Percentiles rank a stretch among this genome's conserved stretches.
Conservation (phyloP, 2,888 invertebrate species). For the Sphaerophoria rueppellii region DNA sequence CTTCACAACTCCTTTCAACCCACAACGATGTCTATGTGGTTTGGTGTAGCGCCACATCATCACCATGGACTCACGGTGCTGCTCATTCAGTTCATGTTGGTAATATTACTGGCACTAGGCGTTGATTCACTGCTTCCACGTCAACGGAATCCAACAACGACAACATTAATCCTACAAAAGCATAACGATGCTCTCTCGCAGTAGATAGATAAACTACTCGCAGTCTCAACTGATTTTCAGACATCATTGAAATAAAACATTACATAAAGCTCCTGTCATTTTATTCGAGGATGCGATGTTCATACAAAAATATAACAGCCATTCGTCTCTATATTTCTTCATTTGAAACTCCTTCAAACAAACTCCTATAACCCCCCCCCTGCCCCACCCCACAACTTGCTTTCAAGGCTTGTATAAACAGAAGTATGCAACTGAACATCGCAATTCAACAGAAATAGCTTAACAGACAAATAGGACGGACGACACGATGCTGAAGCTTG, state of each 20-base stretch:
- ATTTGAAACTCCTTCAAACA: neutral
- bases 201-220: neutral
- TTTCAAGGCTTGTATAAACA: too few relatives aligned
- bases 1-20: slow-evolving; percentile 52
- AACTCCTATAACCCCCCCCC: too few relatives aligned
- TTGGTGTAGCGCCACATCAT: neutral
- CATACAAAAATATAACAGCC: neutral
- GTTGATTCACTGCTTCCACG: neutral
- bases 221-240: slow-evolving; percentile 64
- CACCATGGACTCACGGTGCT: neutral
- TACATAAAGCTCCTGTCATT: slow-evolving; percentile 63
- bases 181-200: slow-evolving; percentile 43
- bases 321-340: neutral
- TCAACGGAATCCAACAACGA: slow-evolving; percentile 22
- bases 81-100: neutral
- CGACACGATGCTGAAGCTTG: slow-evolving; percentile 3
- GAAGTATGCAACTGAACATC: slow-evolving; percentile 33
- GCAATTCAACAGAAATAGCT: slow-evolving; percentile 23
- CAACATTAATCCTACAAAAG: slow-evolving; percentile 64
- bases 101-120: neutral
- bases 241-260: slow-evolving; percentile 70
- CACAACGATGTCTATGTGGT: too few relatives aligned
- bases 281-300: slow-evolving; percentile 12
- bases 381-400: too few relatives aligned
- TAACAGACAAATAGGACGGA: slow-evolving; percentile 44